Percentiles rank a stretch among this genome's conserved stretches.
These are phyloP conservation scores for Oscarella lobularis DNA, from an alignment of 37 sponge, comb jelly and placozoan species.

Conservation along the genomic window DNA sequence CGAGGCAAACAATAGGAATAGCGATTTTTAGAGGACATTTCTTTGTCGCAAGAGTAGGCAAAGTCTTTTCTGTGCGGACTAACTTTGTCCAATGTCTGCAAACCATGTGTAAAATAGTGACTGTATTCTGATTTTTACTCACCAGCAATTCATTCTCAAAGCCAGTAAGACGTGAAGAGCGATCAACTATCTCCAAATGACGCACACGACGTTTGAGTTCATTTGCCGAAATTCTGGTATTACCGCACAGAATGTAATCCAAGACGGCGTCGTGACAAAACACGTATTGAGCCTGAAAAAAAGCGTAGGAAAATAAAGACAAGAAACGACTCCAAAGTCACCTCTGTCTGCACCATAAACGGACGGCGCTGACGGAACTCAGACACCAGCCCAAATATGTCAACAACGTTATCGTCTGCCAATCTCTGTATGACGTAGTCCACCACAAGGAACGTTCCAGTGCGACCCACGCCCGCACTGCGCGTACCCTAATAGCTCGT, in stretches of 20 bases:
- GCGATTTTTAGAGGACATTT: too few species aligned
- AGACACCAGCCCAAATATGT: constrained; percentile 31
- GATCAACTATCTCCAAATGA: constrained; percentile 13
- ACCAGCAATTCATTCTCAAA: constrained; percentile 60
- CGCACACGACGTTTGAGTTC: constrained; percentile 20
- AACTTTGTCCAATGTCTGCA: neutral
- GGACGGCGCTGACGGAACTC: constrained; percentile 25
- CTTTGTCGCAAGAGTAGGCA: too few species aligned
- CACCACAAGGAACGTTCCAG: constrained; percentile 57
- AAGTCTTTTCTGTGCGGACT: too few species aligned
- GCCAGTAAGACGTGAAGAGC: constrained; percentile 16
- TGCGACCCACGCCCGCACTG: constrained; percentile 59
- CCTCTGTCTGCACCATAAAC: constrained; percentile 57
- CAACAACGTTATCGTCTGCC: constrained; percentile 15
- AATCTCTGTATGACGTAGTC: constrained; percentile 45
- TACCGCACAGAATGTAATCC: constrained; percentile 72
- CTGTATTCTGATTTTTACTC: neutral
- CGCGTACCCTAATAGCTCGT: neutral
- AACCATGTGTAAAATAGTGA: neutral
- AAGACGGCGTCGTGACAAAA: constrained; percentile 87
- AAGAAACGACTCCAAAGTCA: neutral
- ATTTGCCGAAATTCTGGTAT: constrained; percentile 31
- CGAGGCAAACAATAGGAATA: too few species aligned
- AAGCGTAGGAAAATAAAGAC: neutral
- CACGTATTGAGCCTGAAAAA: constrained; percentile 63